Conservation (phyloP, 1,140 invertebrate species). For the Catajapyx aquilonaris region DNA sequence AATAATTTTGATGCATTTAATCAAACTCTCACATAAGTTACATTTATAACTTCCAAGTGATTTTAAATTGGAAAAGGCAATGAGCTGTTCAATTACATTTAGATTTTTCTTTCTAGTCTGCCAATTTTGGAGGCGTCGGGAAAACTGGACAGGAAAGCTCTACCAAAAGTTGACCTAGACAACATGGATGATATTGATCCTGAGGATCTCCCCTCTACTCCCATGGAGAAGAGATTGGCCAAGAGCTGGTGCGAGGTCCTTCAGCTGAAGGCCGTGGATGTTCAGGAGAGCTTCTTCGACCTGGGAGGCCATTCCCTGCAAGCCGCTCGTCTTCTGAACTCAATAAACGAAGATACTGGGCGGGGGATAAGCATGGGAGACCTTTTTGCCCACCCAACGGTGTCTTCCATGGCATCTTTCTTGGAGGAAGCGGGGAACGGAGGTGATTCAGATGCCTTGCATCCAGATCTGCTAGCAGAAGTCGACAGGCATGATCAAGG, state of each 20-base stretch:
- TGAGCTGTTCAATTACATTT: neutral
- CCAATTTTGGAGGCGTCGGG: conserved; percentile 14
- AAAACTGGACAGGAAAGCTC: conserved; percentile 12
- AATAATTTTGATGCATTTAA: too few relatives aligned
- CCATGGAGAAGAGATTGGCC: conserved; percentile 9
- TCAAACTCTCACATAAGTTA: neutral
- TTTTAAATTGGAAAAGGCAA: neutral
- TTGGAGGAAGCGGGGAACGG: conserved; percentile 7
- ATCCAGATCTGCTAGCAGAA: conserved; percentile 4
- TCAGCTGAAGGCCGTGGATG: conserved; percentile 10
- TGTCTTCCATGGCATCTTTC: conserved; percentile 10
- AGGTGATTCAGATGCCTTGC: neutral
- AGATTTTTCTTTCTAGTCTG: conserved; percentile 10
- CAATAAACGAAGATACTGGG: conserved; percentile 16
- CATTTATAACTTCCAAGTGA: neutral
- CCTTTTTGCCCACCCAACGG: conserved; percentile 12
- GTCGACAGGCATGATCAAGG: conserved; percentile 6
- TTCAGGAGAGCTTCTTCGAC: conserved; percentile 15
- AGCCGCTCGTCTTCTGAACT: conserved; percentile 22
- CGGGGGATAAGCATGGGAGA: conserved; percentile 6
- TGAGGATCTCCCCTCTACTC: conserved; percentile 6
- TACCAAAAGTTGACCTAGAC: conserved; percentile 8
- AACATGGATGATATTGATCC: conserved; percentile 6
- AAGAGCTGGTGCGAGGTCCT: conserved; percentile 12
- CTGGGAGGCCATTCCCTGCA: conserved; percentile 25